phyloP scores from a whole-genome alignment of 2,797 vertebrate genomes.

The Rhinichthys osculus region DNA sequence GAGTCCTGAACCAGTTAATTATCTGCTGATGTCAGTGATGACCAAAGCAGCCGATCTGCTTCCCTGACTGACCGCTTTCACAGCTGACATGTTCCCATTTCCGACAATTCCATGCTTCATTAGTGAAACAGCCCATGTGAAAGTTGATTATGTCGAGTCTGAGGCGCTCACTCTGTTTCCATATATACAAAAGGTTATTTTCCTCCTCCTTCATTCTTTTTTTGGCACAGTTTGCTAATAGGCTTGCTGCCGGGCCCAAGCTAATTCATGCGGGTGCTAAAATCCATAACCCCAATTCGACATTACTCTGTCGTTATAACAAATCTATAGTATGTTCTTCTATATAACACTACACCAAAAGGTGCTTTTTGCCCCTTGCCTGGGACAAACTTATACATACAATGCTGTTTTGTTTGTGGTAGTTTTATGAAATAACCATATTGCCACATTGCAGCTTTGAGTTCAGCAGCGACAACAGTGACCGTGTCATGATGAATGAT shows the following conservation, averaged over 20 bases:
- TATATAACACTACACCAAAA: conserved; percentile 59
- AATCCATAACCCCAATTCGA: background rate
- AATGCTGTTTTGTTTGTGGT: background rate
- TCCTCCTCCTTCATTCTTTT: conserved; percentile 50
- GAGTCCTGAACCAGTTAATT: conserved; percentile 26
- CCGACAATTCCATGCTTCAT: conserved; percentile 59
- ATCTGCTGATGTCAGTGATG: conserved; percentile 44
- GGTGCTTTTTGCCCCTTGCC: background rate
- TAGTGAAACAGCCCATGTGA: conserved; percentile 58
- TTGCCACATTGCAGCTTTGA: background rate
- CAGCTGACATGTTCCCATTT: conserved; percentile 60
- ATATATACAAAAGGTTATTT: conserved; percentile 6
- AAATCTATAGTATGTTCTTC: conserved; percentile 57
- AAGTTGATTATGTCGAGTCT: conserved; percentile 67
- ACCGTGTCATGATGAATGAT: conserved; percentile 23
- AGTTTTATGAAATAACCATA: conserved; percentile 1
- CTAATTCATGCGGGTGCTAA: conserved; percentile 10
- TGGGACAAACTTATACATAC: background rate
- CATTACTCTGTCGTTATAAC: background rate
- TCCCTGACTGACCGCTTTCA: conserved; percentile 48
- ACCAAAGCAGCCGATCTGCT: conserved; percentile 32
- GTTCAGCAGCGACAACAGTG: background rate
- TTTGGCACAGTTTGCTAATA: background rate
- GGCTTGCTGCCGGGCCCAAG: background rate
- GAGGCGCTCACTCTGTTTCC: conserved; percentile 54